Base-by-base conservation (phyloP, 2,888 invertebrate genomes). In the Noctua janthe region DNA sequence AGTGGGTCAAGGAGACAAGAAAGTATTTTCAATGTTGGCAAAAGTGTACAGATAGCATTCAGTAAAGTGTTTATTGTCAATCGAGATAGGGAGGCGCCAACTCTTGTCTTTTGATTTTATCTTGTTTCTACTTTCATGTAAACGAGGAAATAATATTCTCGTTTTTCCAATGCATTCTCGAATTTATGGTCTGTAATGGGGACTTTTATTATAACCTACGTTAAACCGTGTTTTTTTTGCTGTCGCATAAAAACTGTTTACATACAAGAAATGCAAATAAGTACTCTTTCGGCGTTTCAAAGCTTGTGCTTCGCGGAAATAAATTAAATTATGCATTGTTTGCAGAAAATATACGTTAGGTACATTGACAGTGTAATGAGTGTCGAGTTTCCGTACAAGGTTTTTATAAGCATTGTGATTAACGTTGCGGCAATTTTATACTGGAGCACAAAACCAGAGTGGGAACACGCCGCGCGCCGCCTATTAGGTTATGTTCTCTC, bases 351-450 rank as follows among this genome's bases (percentile, higher is more conserved):
- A 70, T 80, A 82, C 74, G 66, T 87, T 82, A 77, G 70, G 81
- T 70, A 81, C 56, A 73, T 85, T 88, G 83, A 90, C 84, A 87
- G 39, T 76, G n/a, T 84, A 85, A 85, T 76, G 84, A 82, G 80
- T 76, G 77, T 85, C 64, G 74, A 78, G 77, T 83, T 88, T 87
- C 85, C 83, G 69, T 81, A 81, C 76, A 78, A 75, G 54, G 81
- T 80, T 85, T 88, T 83, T 79, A 74, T 83, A 74, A 51, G 62
- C 74, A 71, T 74, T 87, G 72, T 78, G 64, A 84, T 76, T 74
- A 78, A 39, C 51, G 70, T 47, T 59, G 72, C 56, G 51, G 54
- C 67, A 71, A 81, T 79, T 69, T 81, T 71, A 56, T 78, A 76
- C 62, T 62, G 67, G 51, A 71, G 71, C 13, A 54, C 20, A 23